phyloP scores from a whole-genome alignment of 2,797 vertebrate species.

The Alosa sapidissima region DNA sequence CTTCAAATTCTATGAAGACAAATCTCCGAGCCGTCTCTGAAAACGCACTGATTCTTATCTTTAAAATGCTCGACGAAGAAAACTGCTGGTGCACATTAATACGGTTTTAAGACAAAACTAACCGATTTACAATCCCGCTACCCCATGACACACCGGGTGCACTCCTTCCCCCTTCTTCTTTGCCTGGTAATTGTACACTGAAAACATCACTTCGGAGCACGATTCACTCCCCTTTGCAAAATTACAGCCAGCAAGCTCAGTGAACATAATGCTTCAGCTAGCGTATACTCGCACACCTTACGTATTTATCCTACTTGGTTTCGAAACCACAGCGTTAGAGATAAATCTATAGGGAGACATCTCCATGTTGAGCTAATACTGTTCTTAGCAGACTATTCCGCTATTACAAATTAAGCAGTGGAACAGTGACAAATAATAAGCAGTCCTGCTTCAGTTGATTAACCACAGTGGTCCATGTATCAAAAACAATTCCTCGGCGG shows the following conservation, averaged over 20 bases:
- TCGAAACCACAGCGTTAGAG: constrained; percentile 18
- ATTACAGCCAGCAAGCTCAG: constrained; percentile 32
- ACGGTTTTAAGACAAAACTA: constrained; percentile 25
- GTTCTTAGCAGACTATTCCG: constrained; percentile 19
- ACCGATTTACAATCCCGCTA: constrained; percentile 27
- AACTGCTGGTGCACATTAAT: neutral
- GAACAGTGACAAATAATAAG: constrained; percentile 42
- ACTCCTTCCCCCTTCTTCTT: constrained; percentile 34
- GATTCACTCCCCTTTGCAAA: constrained; percentile 40
- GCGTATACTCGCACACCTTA: constrained; percentile 24
- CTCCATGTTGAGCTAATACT: neutral
- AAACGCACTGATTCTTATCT: constrained; percentile 25
- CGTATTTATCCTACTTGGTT: constrained; percentile 24
- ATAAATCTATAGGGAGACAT: constrained; percentile 11
- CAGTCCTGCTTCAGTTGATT: constrained; percentile 45
- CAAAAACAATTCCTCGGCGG: constrained; percentile 42
- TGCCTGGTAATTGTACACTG: constrained; percentile 35
- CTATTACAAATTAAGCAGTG: constrained; percentile 40
- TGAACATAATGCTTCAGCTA: constrained; percentile 23
- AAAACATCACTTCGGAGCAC: constrained; percentile 43
- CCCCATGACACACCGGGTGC: constrained; percentile 39
- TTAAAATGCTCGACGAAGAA: constrained; percentile 23
- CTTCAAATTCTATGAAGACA: neutral
- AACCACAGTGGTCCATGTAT: constrained; percentile 41
- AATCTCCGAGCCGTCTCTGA: neutral